Evolutionary conservation across 2,113 vertebrate species (phyloP).

Genomic region (Pterophyllum scalare): DNA sequence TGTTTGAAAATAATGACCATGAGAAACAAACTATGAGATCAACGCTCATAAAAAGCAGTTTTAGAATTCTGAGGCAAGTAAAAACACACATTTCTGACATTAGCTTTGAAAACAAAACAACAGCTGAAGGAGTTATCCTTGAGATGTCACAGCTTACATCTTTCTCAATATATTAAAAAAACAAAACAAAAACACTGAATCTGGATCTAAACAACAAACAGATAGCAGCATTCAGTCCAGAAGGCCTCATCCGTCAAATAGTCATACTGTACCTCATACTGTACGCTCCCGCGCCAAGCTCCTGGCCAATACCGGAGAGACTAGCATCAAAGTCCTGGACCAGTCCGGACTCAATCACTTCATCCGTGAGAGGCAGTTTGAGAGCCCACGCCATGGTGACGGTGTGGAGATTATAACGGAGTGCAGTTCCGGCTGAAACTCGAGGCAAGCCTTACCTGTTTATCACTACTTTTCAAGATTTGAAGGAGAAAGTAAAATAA

Average conservation of each 20-base stretch:
- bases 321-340: conserved; percentile 98
- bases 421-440: conserved; percentile 37
- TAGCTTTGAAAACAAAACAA: not conserved
- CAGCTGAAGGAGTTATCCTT: not conserved
- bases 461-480: conserved; percentile 17
- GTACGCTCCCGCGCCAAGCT: conserved; percentile 96
- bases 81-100: not conserved
- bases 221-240: not conserved
- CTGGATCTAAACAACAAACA: not conserved
- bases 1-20: not conserved
- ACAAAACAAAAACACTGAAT: not conserved
- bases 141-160: not conserved
- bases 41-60: not conserved
- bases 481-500: not conserved
- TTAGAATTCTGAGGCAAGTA: not conserved
- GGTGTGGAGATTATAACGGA: conserved; percentile 23
- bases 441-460: not conserved
- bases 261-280: conserved; percentile 92
- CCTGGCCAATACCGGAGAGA: conserved; percentile 96
- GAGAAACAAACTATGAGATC: not conserved
- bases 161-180: not conserved
- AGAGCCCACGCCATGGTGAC: conserved; percentile 93
- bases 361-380: conserved; percentile 94
- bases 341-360: conserved; percentile 97
- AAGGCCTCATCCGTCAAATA: not conserved